Evolutionary conservation across 1,140 invertebrate genomes (phyloP).

Genomic region (Caligus rogercresseyi): DNA sequence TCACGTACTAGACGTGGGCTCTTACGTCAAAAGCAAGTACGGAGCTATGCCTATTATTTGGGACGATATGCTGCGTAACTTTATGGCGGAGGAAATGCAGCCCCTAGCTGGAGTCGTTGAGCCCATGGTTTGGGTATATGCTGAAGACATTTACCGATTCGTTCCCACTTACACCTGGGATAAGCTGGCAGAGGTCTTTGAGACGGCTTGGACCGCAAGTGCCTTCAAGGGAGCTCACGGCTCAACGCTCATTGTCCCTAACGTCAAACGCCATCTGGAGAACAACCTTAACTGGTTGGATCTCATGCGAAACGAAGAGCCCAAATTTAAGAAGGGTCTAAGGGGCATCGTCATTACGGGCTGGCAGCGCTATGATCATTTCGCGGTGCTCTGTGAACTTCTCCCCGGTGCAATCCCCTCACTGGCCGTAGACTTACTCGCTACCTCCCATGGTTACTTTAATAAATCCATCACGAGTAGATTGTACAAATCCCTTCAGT

Average conservation of each 20-base stretch:
- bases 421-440: slow-evolving; percentile 42
- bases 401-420: slow-evolving; percentile 65
- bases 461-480: slow-evolving; percentile 36
- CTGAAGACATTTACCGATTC: slow-evolving; percentile 27
- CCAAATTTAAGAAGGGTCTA: slow-evolving; percentile 40
- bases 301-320: slow-evolving; percentile 37
- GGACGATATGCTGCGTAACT: slow-evolving; percentile 40
- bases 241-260: slow-evolving; percentile 46
- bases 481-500: slow-evolving; percentile 38
- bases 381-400: slow-evolving; percentile 75
- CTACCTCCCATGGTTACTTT: slow-evolving; percentile 41
- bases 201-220: slow-evolving; percentile 39
- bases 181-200: slow-evolving; percentile 35
- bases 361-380: slow-evolving; percentile 74
- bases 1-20: slow-evolving; percentile 32
- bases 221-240: slow-evolving; percentile 51
- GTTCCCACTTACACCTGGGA: slow-evolving; percentile 30
- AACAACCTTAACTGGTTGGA: slow-evolving; percentile 54
- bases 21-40: slow-evolving; percentile 31
- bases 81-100: slow-evolving; percentile 23
- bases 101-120: slow-evolving; percentile 25
- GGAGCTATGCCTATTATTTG: slow-evolving; percentile 43
- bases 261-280: slow-evolving; percentile 43
- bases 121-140: slow-evolving; percentile 25
- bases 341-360: slow-evolving; percentile 34